These are phyloP conservation scores for Lacerta bilineata DNA, from an alignment of 2,797 vertebrate species.

Conservation along the genomic window DNA sequence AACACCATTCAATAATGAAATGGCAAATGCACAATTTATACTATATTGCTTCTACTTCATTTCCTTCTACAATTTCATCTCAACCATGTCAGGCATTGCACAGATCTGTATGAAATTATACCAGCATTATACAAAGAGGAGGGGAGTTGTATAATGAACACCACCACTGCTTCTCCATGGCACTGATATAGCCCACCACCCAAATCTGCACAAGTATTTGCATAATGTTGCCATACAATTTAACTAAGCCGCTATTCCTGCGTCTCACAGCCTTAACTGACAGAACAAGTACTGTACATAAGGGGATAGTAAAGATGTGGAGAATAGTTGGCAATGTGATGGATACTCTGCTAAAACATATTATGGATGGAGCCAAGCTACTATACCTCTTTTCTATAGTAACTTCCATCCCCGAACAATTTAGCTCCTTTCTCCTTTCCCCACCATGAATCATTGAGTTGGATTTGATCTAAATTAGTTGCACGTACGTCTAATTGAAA, in stretches of 20 bases:
- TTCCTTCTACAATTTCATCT: slow-evolving; percentile 1
- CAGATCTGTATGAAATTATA: background rate
- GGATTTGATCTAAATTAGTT: too few relatives aligned
- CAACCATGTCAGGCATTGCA: background rate
- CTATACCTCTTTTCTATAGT: background rate
- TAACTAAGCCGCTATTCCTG: background rate
- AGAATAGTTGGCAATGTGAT: background rate
- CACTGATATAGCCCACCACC: background rate
- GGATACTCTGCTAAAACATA: background rate
- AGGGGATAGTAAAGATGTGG: background rate
- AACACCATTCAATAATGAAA: background rate
- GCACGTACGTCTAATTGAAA: background rate
- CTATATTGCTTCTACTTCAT: slow-evolving; percentile 27
- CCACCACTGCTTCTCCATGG: background rate
- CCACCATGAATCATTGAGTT: background rate
- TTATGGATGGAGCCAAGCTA: background rate
- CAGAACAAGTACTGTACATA: background rate
- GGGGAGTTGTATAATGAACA: background rate
- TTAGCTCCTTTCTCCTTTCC: background rate
- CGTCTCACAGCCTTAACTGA: background rate
- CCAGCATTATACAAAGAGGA: too few relatives aligned
- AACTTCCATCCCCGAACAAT: background rate
- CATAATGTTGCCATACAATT: background rate
- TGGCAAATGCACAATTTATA: rapidly evolving
- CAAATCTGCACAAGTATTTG: background rate